Evolutionary conservation across 2,888 invertebrate species (phyloP).

Genomic region (Himalopsyche kuldschensis): DNA sequence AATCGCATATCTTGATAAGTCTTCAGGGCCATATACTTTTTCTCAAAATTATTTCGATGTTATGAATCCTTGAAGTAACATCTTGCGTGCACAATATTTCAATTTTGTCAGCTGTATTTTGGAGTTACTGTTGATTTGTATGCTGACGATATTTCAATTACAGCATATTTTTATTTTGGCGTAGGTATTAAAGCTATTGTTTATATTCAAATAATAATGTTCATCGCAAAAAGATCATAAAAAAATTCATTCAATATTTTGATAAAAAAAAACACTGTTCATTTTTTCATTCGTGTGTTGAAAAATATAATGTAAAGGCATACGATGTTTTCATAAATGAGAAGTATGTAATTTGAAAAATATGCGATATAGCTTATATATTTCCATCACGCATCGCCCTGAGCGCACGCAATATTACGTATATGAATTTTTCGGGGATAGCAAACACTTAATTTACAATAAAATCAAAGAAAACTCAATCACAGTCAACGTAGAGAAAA

Average conservation of each 20-base stretch:
- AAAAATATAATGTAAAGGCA: background rate
- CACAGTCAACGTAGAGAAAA: slow-evolving; percentile 28
- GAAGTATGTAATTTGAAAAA: background rate
- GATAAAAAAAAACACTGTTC: background rate
- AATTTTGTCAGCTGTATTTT: no score
- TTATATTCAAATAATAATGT: no score
- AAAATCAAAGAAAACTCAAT: slow-evolving; percentile 27
- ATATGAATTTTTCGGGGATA: background rate
- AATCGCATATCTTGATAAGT: no score
- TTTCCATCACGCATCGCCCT: background rate
- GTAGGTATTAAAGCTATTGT: background rate
- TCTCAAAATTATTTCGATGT: no score
- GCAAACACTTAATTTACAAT: slow-evolving; percentile 10
- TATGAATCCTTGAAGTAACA: no score
- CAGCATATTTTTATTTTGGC: no score
- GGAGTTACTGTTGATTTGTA: no score
- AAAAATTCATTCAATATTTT: background rate
- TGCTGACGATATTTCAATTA: no score
- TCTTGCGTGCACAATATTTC: no score
- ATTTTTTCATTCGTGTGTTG: background rate
- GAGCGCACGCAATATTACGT: background rate
- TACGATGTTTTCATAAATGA: background rate
- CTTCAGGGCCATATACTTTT: no score
- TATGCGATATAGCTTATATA: background rate
- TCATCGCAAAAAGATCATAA: no score